phyloP scores from a whole-genome alignment of 2,888 invertebrate species.

The Metellina segmentata region DNA sequence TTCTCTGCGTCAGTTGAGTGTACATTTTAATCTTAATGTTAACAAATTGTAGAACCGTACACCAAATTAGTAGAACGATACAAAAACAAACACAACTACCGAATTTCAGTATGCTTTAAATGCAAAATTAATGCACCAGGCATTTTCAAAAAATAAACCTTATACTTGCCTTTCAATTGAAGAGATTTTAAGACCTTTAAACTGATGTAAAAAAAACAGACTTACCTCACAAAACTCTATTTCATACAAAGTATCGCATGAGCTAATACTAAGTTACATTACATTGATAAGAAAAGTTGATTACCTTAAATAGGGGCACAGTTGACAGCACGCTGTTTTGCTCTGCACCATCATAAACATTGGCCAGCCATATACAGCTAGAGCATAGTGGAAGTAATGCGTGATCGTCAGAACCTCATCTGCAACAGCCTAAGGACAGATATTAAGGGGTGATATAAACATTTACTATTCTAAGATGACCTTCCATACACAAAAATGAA shows the following conservation, averaged over 20 bases:
- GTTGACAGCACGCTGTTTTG: conserved; percentile 86
- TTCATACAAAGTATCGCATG: neutral
- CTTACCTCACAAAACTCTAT: conserved; percentile 6
- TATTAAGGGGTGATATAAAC: neutral
- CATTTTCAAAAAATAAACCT: neutral
- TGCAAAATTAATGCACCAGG: no score
- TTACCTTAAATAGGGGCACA: conserved; percentile 86
- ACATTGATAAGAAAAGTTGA: conserved; percentile 60
- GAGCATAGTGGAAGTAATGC: conserved; percentile 91
- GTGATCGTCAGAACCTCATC: conserved; percentile 82
- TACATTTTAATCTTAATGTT: no score
- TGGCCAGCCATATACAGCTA: conserved; percentile 94
- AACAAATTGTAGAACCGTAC: no score
- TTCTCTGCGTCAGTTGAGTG: no score
- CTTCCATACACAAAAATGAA: no score
- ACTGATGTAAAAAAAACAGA: neutral
- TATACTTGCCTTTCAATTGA: neutral
- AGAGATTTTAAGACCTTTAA: conserved; percentile 79
- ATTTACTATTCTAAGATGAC: no score
- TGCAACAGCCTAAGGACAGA: conserved; percentile 79
- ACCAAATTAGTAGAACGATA: no score
- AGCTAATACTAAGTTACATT: neutral
- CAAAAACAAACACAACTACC: no score
- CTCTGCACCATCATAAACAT: conserved; percentile 89
- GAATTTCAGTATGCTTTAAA: no score